phyloP scores from a whole-genome alignment of 2,888 invertebrate species.

The Torymus auratus region DNA sequence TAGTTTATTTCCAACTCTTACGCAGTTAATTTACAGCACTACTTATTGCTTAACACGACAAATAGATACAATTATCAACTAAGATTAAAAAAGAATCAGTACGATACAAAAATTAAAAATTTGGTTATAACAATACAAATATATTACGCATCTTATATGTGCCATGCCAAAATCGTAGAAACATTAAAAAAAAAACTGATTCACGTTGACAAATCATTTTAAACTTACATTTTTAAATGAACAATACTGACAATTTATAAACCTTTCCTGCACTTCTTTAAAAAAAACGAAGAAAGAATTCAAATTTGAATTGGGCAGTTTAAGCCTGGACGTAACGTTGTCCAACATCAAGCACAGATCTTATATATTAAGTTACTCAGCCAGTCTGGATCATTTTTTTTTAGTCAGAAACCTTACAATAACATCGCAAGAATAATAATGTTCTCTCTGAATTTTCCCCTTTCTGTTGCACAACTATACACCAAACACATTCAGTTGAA shows the following conservation, averaged over 20 bases:
- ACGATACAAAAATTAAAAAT: no score
- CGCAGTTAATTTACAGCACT: no score
- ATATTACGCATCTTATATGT: no score
- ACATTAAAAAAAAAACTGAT: slow-evolving; percentile 2
- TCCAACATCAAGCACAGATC: slow-evolving; percentile 62
- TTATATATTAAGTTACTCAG: slow-evolving; percentile 52
- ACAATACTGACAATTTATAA: slow-evolving; percentile 62
- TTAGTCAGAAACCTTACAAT: slow-evolving; percentile 49
- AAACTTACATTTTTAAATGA: background rate
- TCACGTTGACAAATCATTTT: background rate
- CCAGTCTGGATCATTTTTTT: slow-evolving; percentile 50
- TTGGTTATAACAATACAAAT: no score
- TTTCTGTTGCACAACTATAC: slow-evolving; percentile 2
- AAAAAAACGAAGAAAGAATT: slow-evolving; percentile 30
- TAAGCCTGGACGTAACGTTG: slow-evolving; percentile 68
- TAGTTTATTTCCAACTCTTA: no score
- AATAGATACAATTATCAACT: no score
- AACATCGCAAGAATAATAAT: slow-evolving; percentile 32
- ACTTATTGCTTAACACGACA: no score
- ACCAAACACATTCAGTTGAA: slow-evolving; percentile 26
- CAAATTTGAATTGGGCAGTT: slow-evolving; percentile 69
- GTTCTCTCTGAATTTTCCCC: slow-evolving; percentile 6
- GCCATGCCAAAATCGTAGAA: no score
- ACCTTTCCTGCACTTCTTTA: slow-evolving; percentile 54
- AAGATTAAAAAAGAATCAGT: no score